Conservation (phyloP, 2,888 invertebrate species). For the Sphaerophoria taeniata region DNA sequence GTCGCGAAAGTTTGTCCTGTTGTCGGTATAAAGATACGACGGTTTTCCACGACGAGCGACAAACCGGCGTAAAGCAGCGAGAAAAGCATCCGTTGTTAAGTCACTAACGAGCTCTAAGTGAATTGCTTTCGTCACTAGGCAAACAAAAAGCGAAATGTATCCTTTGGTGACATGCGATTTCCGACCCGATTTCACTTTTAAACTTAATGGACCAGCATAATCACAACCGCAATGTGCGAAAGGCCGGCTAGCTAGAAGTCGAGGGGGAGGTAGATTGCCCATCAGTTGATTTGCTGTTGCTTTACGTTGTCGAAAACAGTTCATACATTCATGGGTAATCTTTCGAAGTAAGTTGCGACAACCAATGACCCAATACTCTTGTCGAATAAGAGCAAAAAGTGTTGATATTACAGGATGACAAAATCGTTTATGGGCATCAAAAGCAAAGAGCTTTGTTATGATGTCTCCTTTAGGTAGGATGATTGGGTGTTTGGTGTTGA, state of each 20-base stretch:
- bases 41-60: conserved; percentile 45
- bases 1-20: conserved; percentile 58
- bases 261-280: conserved; percentile 15
- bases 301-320: no score
- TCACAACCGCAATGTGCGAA: conserved; percentile 36
- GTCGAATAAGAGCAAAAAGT: conserved; percentile 10
- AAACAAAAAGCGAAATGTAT: conserved; percentile 33
- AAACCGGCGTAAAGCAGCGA: conserved; percentile 48
- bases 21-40: conserved; percentile 6
- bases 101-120: conserved; percentile 59
- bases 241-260: conserved; percentile 3
- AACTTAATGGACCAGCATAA: conserved; percentile 21
- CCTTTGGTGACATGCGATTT: conserved; percentile 35
- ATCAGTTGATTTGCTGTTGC: background rate
- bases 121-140: conserved; percentile 31
- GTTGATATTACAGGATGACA: conserved; percentile 20
- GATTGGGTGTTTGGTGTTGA: background rate
- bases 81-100: conserved; percentile 39
- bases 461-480: conserved; percentile 18
- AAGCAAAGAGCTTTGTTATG: conserved; percentile 9
- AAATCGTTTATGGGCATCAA: conserved; percentile 16
- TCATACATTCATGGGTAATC: no score
- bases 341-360: background rate
- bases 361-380: background rate
- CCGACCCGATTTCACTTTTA: conserved; percentile 45